Conservation (phyloP, 2,113 vertebrate species). For the Grammomys dolichurus region DNA sequence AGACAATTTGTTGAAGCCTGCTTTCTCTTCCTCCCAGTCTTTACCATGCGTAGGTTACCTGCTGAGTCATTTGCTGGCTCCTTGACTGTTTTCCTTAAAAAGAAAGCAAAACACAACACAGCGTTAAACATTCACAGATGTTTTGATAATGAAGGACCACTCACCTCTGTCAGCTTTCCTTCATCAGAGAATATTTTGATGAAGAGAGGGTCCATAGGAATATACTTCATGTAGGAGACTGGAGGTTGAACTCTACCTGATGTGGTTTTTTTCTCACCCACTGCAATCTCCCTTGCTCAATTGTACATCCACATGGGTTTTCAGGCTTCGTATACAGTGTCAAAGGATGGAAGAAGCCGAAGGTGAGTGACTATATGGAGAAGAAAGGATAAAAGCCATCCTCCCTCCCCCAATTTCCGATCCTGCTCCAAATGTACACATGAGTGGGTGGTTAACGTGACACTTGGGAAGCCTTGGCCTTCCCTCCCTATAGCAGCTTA, state of each 20-base stretch:
- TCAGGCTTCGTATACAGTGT: not conserved
- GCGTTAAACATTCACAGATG: not conserved
- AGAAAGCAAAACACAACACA: not conserved
- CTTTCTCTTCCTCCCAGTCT: not conserved
- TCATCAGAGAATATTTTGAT: not conserved
- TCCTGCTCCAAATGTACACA: not conserved
- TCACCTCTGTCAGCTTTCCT: not conserved
- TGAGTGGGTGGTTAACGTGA: not conserved
- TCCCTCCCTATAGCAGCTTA: not conserved
- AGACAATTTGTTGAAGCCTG: not conserved
- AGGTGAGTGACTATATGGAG: not conserved
- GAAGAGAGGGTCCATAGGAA: not conserved
- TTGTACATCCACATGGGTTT: not conserved
- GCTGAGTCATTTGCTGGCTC: not conserved
- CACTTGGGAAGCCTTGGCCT: not conserved
- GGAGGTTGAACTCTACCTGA: not conserved
- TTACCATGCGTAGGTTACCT: not conserved
- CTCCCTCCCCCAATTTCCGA: not conserved
- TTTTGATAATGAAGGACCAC: not conserved
- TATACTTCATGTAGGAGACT: not conserved
- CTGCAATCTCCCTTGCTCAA: not conserved
- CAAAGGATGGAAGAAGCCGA: not conserved
- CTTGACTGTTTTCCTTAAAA: not conserved
- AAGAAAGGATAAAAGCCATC: not conserved
- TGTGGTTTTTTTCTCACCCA: not conserved